A percentile compares a stretch with the other conserved stretches of the same genome.
Conservation (phyloP, 2,113 vertebrate species). For the Pollimyrus isidori region DNA sequence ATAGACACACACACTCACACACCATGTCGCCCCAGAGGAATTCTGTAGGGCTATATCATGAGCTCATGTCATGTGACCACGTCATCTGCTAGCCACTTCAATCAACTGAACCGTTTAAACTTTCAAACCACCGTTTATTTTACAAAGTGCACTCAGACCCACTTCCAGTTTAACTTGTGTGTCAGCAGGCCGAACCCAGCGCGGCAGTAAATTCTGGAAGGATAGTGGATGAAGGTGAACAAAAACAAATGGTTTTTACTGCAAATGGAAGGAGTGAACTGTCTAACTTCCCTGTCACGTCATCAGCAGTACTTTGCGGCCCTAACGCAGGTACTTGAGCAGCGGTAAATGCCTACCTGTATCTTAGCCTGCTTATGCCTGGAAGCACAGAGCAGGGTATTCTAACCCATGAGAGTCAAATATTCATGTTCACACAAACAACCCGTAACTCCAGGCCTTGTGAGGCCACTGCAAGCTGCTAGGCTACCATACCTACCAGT, state of each 20-base stretch:
- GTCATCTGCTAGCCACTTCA: not conserved
- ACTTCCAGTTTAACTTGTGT: not conserved
- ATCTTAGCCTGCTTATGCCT: not conserved
- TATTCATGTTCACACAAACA: not conserved
- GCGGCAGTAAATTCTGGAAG: not conserved
- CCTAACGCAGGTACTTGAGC: not conserved
- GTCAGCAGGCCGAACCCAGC: not conserved
- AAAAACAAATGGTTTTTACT: not conserved
- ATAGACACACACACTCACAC: slow-evolving; percentile 15
- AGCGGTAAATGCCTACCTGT: not conserved
- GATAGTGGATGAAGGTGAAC: not conserved
- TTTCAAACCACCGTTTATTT: not conserved
- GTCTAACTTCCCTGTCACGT: not conserved
- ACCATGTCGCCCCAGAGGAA: not conserved
- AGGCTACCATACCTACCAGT: not conserved
- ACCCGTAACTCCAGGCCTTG: not conserved
- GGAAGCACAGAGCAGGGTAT: not conserved
- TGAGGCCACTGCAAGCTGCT: not conserved
- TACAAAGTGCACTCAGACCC: not conserved
- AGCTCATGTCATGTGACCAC: not conserved
- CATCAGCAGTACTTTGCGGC: not conserved
- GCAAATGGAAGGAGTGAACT: not conserved
- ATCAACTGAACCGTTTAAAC: slow-evolving; percentile 1
- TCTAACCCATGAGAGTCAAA: not conserved
- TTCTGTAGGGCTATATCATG: not conserved